These are phyloP conservation scores for Syngnathoides biaculeatus DNA, from an alignment of 2,113 vertebrate species.

Conservation along the genomic window DNA sequence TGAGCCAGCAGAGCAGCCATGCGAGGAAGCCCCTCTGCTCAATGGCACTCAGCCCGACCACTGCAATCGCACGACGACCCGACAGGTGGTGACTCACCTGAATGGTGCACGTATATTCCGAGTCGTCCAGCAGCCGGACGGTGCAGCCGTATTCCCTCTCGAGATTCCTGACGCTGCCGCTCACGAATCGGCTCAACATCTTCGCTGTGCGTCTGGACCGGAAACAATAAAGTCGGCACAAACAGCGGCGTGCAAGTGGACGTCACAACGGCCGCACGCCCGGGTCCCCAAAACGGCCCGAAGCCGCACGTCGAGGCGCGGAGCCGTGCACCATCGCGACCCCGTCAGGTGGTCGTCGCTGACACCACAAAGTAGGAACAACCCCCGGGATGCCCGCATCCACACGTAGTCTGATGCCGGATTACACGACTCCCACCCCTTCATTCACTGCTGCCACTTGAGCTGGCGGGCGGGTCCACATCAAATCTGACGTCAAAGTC, in stretches of 20 bases:
- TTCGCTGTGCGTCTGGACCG: slow-evolving; percentile 74
- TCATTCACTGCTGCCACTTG: slow-evolving; percentile 56
- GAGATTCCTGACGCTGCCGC: slow-evolving; percentile 94
- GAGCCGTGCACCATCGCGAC: slow-evolving; percentile 59
- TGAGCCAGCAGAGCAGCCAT: slow-evolving; percentile 33
- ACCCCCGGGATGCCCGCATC: slow-evolving; percentile 63
- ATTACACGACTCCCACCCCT: slow-evolving; percentile 57
- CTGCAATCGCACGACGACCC: slow-evolving; percentile 5
- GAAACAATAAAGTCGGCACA: slow-evolving; percentile 69
- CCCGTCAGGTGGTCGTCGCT: slow-evolving; percentile 39
- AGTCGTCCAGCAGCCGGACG: slow-evolving; percentile 92
- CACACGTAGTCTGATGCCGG: slow-evolving; percentile 48
- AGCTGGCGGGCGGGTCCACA: slow-evolving; percentile 61
- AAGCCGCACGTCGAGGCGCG: slow-evolving; percentile 44
- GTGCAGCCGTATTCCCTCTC: slow-evolving; percentile 94
- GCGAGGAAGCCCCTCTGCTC: slow-evolving; percentile 16
- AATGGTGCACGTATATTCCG: slow-evolving; percentile 94
- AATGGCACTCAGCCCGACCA: slow-evolving; percentile 4
- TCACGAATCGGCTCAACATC: slow-evolving; percentile 96
- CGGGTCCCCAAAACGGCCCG: slow-evolving; percentile 44
- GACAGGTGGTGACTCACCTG: slow-evolving; percentile 81
- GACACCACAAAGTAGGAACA: slow-evolving; percentile 23
- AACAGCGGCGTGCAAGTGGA: slow-evolving; percentile 45
- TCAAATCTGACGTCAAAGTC: slow-evolving; percentile 57
- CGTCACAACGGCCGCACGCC: slow-evolving; percentile 68